Percentiles rank a stretch among this genome's conserved stretches.
These are phyloP conservation scores for Thaleichthys pacificus DNA, from an alignment of 2,797 vertebrate species.

Conservation along the genomic window DNA sequence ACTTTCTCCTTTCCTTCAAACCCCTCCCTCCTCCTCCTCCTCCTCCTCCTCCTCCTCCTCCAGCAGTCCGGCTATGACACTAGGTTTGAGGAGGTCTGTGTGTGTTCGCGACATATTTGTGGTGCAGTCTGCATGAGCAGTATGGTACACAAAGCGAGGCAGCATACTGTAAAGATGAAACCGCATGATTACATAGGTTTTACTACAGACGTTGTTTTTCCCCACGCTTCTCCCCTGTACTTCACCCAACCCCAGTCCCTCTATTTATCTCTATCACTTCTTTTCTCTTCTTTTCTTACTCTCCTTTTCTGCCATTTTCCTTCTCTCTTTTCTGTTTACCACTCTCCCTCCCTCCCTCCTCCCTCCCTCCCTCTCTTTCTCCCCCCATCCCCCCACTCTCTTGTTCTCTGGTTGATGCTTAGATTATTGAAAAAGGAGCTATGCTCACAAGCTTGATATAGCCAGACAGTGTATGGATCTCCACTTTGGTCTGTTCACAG, in stretches of 20 bases:
- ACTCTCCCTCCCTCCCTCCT: not conserved
- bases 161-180: not conserved
- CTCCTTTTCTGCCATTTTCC: slow-evolving; percentile 1
- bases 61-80: not conserved
- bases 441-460: not conserved
- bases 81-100: not conserved
- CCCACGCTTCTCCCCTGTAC: slow-evolving; percentile 40
- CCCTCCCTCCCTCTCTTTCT: not conserved
- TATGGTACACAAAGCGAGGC: not conserved
- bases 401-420: not conserved
- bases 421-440: slow-evolving; percentile 11
- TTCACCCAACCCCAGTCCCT: not conserved
- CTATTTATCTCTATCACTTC: slow-evolving; percentile 12
- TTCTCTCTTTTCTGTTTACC: not conserved
- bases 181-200: too few species aligned
- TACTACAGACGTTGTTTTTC: not conserved
- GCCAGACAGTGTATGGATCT: slow-evolving; percentile 12
- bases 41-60: not conserved
- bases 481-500: not conserved
- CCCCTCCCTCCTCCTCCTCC: not conserved
- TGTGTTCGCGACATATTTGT: not conserved
- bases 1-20: slow-evolving; percentile 25
- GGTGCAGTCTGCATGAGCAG: not conserved
- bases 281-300: slow-evolving; percentile 1
- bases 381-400: not conserved